Base-by-base conservation (phyloP, 1,140 invertebrate species). In the Drosophila guanche region DNA sequence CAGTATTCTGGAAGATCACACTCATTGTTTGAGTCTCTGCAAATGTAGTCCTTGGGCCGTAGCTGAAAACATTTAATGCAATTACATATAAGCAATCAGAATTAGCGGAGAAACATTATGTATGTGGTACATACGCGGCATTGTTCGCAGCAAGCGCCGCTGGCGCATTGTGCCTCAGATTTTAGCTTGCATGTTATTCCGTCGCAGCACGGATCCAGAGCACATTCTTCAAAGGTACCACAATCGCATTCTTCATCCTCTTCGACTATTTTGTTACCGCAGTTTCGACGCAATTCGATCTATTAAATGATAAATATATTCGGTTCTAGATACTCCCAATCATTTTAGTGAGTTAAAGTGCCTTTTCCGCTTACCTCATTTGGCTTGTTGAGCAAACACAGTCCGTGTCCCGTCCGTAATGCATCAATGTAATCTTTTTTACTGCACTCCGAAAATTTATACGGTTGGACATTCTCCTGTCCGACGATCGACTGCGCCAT, bases 171-270 rank as follows among this genome's bases (percentile, higher is more conserved):
- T 1, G 98, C 95, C 91, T 98, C 97, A 52, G 95, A 95, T 52
- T 95, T 97, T 22, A 99, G 94, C 63, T 97, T 96, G 92, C 98
- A 99, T 16, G 98, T 99, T 90, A 97, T 96, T 53, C 97, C 96
- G 92, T 99, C 97, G 93, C 98, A 99, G 92, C 98, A 99, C 1
- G 97, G 97, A 92, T 99, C 98, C 56, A 94, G 92, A 22, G 95
- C 93, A 92, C 98, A 99, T 76, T 98, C 96, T 61, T 98, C 94
- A 67, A 96, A 95, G 42, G 95, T 94, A 22, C 96, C 97, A 91
- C 96, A 98, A 92, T 97, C 97, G 92, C 98, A 99, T 90, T 99
- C 96, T 92, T 99, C 98, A 16, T 97, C 97, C 63, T 98, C 96
- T 86, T 99, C 98, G n/a, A 99, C 94, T 56, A 97, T 93, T 51